Percentiles rank a stretch among this genome's conserved stretches.
phyloP scores from a whole-genome alignment of 2,113 vertebrate species.

The Pelecanus crispus region DNA sequence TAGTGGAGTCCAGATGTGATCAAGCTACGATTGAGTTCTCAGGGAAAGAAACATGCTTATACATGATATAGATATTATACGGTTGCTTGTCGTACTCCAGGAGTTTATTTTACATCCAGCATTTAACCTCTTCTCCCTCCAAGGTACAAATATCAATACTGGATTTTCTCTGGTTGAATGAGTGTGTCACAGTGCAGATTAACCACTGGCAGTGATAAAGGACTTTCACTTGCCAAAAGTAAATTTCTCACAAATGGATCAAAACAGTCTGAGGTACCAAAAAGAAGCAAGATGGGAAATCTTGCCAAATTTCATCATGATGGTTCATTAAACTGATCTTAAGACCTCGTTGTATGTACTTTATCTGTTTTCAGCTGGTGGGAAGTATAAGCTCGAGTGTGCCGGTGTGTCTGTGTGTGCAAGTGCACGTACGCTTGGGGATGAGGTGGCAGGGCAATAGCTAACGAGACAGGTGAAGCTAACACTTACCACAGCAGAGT shows the following conservation, averaged over 20 bases:
- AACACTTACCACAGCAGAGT: not conserved
- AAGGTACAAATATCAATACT: conserved; percentile 74
- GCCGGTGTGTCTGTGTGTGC: not conserved
- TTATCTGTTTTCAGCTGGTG: not conserved
- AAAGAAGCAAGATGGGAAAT: conserved; percentile 29
- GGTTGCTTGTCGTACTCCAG: not conserved
- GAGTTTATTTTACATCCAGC: conserved; percentile 51
- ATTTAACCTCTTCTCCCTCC: conserved; percentile 62
- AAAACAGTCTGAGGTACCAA: conserved; percentile 54
- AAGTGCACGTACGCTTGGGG: not conserved
- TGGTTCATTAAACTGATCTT: conserved; percentile 55
- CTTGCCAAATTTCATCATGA: conserved; percentile 60
- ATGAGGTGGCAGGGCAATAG: not conserved
- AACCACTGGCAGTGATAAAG: conserved; percentile 70
- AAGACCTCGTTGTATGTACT: not conserved
- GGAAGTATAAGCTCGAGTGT: not conserved
- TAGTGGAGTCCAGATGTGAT: conserved; percentile 16
- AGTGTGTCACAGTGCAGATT: conserved; percentile 70
- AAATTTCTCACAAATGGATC: conserved; percentile 71
- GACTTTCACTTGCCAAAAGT: conserved; percentile 67
- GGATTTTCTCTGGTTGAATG: conserved; percentile 74
- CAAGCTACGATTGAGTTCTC: not conserved
- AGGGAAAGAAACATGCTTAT: not conserved
- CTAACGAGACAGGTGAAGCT: not conserved
- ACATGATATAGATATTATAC: conserved; percentile 2